phyloP scores from a whole-genome alignment of 1,140 invertebrate species.

The Phymorhynchus buccinoides region DNA sequence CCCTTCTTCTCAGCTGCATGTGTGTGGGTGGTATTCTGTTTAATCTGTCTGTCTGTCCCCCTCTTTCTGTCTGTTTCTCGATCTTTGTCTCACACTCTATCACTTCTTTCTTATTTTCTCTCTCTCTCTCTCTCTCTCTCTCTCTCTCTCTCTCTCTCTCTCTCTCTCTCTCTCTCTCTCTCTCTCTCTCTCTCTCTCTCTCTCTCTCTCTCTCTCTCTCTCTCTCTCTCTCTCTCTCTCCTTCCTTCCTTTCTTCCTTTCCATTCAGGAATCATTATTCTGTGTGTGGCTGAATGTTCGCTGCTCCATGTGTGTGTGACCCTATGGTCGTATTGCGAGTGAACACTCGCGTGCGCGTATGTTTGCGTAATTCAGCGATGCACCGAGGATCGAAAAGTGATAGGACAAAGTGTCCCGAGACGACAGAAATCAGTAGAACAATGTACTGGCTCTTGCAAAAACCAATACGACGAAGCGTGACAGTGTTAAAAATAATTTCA shows the following conservation, averaged over 20 bases:
- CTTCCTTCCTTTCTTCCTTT: background rate
- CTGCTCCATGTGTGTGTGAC: background rate
- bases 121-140: conserved; percentile 23
- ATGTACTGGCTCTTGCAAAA: no score
- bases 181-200: background rate
- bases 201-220: background rate
- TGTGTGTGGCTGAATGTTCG: background rate
- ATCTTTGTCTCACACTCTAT: background rate
- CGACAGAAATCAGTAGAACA: no score
- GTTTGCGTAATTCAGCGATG: background rate
- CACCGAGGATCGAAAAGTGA: no score
- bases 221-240: background rate
- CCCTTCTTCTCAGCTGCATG: no score
- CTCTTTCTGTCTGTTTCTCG: background rate
- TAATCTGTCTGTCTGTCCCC: background rate
- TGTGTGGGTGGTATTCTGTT: background rate
- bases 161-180: background rate
- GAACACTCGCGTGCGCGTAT: background rate
- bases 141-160: conserved; percentile 19
- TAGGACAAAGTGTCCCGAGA: no score
- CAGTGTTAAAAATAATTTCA: no score
- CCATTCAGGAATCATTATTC: background rate
- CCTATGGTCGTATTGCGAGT: background rate
- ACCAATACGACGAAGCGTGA: no score
- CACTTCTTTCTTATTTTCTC: background rate